phyloP scores from a whole-genome alignment of 2,888 invertebrate species.

The Archips xylosteana region DNA sequence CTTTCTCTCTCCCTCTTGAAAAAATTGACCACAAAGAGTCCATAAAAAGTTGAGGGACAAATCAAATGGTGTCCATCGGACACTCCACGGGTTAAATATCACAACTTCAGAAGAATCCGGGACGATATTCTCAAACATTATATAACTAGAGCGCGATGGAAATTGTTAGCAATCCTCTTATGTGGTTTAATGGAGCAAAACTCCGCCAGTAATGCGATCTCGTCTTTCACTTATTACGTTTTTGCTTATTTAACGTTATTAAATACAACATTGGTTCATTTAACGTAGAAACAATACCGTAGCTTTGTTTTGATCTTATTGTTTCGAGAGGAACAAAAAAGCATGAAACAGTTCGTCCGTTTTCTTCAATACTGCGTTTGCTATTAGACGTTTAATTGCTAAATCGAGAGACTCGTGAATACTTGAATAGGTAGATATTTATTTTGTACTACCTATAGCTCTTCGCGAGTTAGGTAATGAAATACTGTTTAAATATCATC shows the following conservation, averaged over 20 bases:
- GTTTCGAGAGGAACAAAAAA: background rate
- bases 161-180: background rate
- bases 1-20: too few relatives aligned
- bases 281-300: background rate
- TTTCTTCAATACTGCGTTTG: too few relatives aligned
- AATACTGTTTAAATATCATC: too few relatives aligned
- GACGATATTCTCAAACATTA: background rate
- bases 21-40: too few relatives aligned
- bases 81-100: background rate
- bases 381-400: too few relatives aligned
- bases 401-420: too few relatives aligned
- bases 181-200: background rate
- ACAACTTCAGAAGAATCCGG: background rate
- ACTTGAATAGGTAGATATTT: too few relatives aligned
- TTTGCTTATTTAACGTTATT: slow-evolving; percentile 13
- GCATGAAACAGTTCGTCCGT: background rate
- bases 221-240: slow-evolving; percentile 2
- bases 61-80: too few relatives aligned
- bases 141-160: background rate
- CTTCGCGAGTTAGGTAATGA: too few relatives aligned
- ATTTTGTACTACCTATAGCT: too few relatives aligned
- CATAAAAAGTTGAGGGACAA: too few relatives aligned
- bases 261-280: slow-evolving; percentile 4
- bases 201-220: slow-evolving; percentile 10
- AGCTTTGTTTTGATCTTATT: background rate